Percentiles rank a stretch among this genome's conserved stretches.
These are phyloP conservation scores for Phortica variegata DNA, from an alignment of 1,140 invertebrate species.

Conservation along the genomic window DNA sequence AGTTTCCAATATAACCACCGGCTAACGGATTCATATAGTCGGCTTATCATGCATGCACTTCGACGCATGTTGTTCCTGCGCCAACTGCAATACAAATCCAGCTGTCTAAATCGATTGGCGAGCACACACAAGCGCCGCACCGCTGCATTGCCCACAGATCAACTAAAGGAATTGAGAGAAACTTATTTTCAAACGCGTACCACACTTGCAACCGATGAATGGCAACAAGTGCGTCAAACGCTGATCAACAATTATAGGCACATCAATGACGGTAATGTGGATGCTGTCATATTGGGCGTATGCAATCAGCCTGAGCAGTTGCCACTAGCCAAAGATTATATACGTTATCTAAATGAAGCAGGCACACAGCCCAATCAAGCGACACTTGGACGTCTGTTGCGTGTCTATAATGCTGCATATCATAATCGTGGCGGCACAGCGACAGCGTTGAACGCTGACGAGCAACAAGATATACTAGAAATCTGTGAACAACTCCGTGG, in stretches of 20 bases:
- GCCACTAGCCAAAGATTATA: slow-evolving; percentile 61
- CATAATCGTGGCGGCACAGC: slow-evolving; percentile 34
- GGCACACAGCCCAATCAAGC: slow-evolving; percentile 60
- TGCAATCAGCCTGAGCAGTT: slow-evolving; percentile 57
- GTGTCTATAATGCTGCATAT: slow-evolving; percentile 58
- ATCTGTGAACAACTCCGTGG: slow-evolving; percentile 60
- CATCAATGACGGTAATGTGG: slow-evolving; percentile 60
- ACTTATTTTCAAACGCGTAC: slow-evolving; percentile 22
- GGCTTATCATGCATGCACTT: no score
- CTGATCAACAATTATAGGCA: slow-evolving; percentile 29
- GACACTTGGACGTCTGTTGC: slow-evolving; percentile 60
- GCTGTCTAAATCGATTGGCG: no score
- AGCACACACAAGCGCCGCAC: slow-evolving; percentile 31
- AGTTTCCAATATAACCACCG: no score
- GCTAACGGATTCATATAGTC: no score
- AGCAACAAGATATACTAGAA: slow-evolving; percentile 61
- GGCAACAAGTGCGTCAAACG: slow-evolving; percentile 23
- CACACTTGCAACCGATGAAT: slow-evolving; percentile 25
- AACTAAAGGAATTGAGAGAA: slow-evolving; percentile 27
- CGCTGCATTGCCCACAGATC: slow-evolving; percentile 23
- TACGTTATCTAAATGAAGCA: slow-evolving; percentile 59
- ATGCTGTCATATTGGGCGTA: slow-evolving; percentile 61
- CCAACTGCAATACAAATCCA: no score
- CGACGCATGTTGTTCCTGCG: no score
- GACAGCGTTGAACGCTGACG: slow-evolving; percentile 53